Evolutionary conservation across 2,113 vertebrate species (phyloP).

Genomic region (Microtus richardsoni): DNA sequence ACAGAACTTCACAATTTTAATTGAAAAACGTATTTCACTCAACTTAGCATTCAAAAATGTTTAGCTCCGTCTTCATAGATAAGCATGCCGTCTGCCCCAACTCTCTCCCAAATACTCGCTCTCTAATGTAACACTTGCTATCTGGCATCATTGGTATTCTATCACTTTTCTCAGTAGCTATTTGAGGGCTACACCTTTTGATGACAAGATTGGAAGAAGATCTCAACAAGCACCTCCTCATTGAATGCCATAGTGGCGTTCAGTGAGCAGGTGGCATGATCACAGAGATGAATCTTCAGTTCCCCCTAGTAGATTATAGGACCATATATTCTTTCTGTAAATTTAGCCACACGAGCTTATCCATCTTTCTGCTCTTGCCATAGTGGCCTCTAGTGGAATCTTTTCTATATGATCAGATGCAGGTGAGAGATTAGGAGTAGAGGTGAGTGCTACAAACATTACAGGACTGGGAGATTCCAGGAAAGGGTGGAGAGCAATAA

Average conservation of each 20-base stretch:
- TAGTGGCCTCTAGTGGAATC: neutral
- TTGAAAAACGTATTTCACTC: conserved; percentile 67
- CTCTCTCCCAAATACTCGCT: neutral
- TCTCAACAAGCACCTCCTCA: conserved; percentile 8
- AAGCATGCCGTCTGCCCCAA: conserved; percentile 22
- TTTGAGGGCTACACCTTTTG: conserved; percentile 53
- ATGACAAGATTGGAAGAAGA: conserved; percentile 14
- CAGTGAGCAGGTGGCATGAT: neutral
- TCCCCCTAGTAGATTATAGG: neutral
- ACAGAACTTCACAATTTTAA: conserved; percentile 50
- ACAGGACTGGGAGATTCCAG: neutral
- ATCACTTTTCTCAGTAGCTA: conserved; percentile 67
- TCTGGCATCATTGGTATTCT: conserved; percentile 73
- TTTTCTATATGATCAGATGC: neutral
- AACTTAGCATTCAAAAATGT: conserved; percentile 78
- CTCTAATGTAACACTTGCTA: conserved; percentile 74
- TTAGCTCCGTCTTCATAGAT: conserved; percentile 76
- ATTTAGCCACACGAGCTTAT: neutral
- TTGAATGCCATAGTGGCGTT: neutral
- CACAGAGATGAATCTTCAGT: neutral
- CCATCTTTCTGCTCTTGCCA: neutral
- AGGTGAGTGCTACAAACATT: neutral
- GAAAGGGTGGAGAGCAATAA: conserved; percentile 56
- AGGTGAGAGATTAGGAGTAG: neutral
- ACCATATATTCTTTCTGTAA: neutral